Conservation (phyloP, 2,888 invertebrate species). For the Ernsta delagoae region DNA sequence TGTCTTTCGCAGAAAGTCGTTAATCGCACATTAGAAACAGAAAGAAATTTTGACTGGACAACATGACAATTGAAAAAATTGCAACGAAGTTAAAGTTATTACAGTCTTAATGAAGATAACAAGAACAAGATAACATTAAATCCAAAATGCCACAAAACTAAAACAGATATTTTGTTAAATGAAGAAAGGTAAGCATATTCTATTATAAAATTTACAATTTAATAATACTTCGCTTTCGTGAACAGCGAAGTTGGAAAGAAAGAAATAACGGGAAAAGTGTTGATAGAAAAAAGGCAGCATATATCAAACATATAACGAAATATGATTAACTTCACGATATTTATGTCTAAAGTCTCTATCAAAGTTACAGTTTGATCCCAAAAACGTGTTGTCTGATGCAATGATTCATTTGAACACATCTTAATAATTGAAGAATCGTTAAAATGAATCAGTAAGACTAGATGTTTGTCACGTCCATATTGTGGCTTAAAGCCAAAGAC, state of each 20-base stretch:
- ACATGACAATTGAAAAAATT: constrained; percentile 1
- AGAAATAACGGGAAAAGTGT: neutral
- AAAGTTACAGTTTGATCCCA: constrained; percentile 75
- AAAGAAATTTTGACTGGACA: too few species aligned
- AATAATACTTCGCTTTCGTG: constrained; percentile 19
- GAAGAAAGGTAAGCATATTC: constrained; percentile 14
- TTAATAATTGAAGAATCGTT: neutral
- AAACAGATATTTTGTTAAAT: constrained; percentile 34
- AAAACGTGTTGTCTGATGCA: constrained; percentile 42
- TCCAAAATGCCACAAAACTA: constrained; percentile 43
- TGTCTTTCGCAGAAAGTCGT: too few species aligned
- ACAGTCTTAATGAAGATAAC: constrained; percentile 63
- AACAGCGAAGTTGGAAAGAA: neutral
- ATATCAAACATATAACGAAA: constrained; percentile 16
- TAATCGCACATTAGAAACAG: too few species aligned
- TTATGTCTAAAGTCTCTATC: constrained; percentile 41
- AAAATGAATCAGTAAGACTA: constrained; percentile 28
- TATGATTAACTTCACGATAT: constrained; percentile 30
- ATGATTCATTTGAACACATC: constrained; percentile 18
- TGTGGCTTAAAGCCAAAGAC: constrained; percentile 25
- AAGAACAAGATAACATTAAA: constrained; percentile 50
- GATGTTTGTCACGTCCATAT: constrained; percentile 22
- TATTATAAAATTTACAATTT: constrained; percentile 15
- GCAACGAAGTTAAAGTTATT: constrained; percentile 6
- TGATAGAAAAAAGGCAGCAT: neutral